phyloP scores from a whole-genome alignment of 1,140 invertebrate genomes.

The Cydia strobilella region DNA sequence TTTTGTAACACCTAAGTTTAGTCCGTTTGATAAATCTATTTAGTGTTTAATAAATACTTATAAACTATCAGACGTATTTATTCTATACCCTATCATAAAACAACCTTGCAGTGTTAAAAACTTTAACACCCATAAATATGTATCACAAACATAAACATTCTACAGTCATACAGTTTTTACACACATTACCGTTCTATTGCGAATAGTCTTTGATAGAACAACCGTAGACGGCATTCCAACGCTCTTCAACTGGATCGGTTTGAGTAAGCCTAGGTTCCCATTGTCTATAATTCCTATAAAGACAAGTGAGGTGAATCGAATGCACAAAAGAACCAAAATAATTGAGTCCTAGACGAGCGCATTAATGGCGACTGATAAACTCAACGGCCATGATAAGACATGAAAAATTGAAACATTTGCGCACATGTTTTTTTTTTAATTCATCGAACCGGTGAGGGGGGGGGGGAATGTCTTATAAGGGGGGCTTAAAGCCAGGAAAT shows the following conservation, averaged over 20 bases:
- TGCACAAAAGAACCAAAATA: background rate
- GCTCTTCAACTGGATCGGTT: slow-evolving; percentile 30
- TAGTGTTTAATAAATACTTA: background rate
- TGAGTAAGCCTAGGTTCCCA: background rate
- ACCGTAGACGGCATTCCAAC: slow-evolving; percentile 27
- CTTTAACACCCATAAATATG: slow-evolving; percentile 3
- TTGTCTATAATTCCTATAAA: background rate
- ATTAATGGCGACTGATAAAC: no score
- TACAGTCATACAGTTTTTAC: slow-evolving; percentile 2
- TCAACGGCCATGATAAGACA: no score
- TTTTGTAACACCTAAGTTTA: background rate
- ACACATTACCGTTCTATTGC: slow-evolving; percentile 22
- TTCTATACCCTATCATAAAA: background rate
- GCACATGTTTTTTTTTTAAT: no score
- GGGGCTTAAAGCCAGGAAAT: no score
- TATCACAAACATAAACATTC: background rate
- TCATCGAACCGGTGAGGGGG: no score
- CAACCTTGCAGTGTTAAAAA: background rate
- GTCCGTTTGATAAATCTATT: background rate
- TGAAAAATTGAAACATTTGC: no score
- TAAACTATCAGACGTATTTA: background rate
- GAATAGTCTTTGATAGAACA: slow-evolving; percentile 24
- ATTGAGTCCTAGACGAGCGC: background rate
- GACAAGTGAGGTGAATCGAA: background rate
- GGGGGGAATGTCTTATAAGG: no score